Evolutionary conservation across 1,140 invertebrate species (phyloP).

Genomic region (Gerris buenoi): DNA sequence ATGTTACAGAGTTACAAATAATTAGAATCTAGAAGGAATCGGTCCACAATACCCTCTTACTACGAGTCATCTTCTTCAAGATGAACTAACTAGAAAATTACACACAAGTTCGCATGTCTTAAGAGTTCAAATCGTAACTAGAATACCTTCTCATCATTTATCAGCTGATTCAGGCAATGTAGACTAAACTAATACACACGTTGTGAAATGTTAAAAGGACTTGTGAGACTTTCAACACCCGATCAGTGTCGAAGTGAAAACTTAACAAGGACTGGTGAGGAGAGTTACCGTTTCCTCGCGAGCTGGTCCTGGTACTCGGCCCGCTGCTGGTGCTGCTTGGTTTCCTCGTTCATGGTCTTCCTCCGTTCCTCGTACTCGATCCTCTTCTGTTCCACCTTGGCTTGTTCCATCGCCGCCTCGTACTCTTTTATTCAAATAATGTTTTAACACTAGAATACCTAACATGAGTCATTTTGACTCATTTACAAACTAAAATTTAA

Average conservation of each 20-base stretch:
- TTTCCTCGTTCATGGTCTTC: slow-evolving; percentile 86
- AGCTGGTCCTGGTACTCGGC: slow-evolving; percentile 97
- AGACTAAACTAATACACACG: slow-evolving; percentile 87
- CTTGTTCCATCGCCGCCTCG: slow-evolving; percentile 79
- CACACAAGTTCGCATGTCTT: not conserved
- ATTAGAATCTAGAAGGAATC: too few relatives aligned
- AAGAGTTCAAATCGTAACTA: slow-evolving; percentile 46
- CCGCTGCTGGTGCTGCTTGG: slow-evolving; percentile 85
- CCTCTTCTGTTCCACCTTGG: slow-evolving; percentile 74
- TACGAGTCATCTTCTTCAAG: too few relatives aligned
- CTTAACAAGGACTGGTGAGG: not conserved
- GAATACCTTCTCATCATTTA: slow-evolving; percentile 55
- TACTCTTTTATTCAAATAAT: slow-evolving; percentile 87
- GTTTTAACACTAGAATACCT: too few relatives aligned
- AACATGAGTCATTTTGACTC: too few relatives aligned
- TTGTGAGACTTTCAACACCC: slow-evolving; percentile 43
- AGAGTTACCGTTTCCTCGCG: slow-evolving; percentile 62
- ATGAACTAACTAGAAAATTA: too few relatives aligned
- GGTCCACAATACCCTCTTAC: too few relatives aligned
- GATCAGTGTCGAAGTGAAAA: not conserved
- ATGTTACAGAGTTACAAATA: too few relatives aligned
- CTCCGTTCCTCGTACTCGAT: slow-evolving; percentile 81
- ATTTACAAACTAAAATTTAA: too few relatives aligned
- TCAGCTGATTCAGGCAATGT: slow-evolving; percentile 87
- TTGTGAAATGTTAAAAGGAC: slow-evolving; percentile 76